phyloP scores from a whole-genome alignment of 2,888 invertebrate genomes.

The Spodoptera littoralis region DNA sequence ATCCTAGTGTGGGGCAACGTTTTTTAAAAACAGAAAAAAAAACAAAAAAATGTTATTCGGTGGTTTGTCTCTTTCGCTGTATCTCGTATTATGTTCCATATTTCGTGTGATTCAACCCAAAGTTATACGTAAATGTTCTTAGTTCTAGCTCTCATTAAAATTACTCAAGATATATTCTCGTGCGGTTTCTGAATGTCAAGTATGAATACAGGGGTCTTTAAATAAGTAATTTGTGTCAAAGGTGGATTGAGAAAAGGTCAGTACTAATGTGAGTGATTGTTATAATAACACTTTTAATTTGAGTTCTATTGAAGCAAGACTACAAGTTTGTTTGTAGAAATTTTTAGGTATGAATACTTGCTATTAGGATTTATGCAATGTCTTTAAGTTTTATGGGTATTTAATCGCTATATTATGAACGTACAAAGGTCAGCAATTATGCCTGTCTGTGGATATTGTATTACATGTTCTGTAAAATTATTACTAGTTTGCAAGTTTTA shows the following conservation, averaged over 20 bases:
- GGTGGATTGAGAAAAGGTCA: conserved; percentile 28
- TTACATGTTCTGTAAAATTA: no score
- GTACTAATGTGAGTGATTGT: conserved; percentile 2
- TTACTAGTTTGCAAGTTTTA: no score
- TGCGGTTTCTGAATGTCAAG: conserved; percentile 11
- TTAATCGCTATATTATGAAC: no score
- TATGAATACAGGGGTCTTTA: conserved; percentile 13
- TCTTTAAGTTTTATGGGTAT: no score
- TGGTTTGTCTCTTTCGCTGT: conserved; percentile 20
- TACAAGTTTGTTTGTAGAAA: neutral
- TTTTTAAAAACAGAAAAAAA: no score
- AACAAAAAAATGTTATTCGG: no score
- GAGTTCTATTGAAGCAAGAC: neutral
- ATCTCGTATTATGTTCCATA: neutral
- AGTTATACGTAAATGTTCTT: neutral
- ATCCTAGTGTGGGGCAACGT: no score
- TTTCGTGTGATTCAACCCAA: neutral
- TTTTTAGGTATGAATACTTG: no score
- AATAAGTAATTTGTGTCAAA: conserved; percentile 23
- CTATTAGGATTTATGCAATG: no score
- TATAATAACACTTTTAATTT: conserved; percentile 5
- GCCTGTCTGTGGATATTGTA: no score
- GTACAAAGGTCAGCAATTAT: no score
- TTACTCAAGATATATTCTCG: conserved; percentile 22
- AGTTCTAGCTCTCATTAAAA: neutral